Evolutionary conservation across 2,797 vertebrate genomes (phyloP).

Genomic region (Microctenopoma lineatum): DNA sequence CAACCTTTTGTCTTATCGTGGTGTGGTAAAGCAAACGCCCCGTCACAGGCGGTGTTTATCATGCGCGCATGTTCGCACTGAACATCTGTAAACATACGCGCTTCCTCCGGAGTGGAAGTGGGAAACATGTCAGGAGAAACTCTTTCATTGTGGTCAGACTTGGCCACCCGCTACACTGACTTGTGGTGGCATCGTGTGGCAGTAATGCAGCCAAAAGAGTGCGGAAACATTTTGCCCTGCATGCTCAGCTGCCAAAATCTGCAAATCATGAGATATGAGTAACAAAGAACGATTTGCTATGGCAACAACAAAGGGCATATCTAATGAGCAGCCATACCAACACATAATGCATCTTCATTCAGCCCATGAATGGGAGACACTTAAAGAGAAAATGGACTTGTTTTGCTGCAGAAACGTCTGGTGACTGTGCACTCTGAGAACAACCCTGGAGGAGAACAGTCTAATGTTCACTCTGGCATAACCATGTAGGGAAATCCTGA

Average conservation of each 20-base stretch:
- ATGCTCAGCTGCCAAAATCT: constrained; percentile 69
- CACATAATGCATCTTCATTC: constrained; percentile 29
- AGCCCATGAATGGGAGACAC: constrained; percentile 28
- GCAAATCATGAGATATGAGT: constrained; percentile 68
- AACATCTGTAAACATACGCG: constrained; percentile 16
- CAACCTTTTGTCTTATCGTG: constrained; percentile 25
- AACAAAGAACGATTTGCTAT: constrained; percentile 59
- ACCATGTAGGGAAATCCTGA: constrained; percentile 80
- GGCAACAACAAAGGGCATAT: constrained; percentile 51
- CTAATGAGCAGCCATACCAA: constrained; percentile 50
- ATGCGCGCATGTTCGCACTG: constrained; percentile 1
- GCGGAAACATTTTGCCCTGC: constrained; percentile 70
- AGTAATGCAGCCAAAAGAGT: constrained; percentile 65
- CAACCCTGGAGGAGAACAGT: constrained; percentile 57
- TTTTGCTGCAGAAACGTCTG: constrained; percentile 53
- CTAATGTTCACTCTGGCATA: constrained; percentile 67
- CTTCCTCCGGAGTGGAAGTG: constrained; percentile 70
- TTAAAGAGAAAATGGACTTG: constrained; percentile 43
- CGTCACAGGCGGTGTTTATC: constrained; percentile 10
- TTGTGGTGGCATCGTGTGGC: constrained; percentile 74
- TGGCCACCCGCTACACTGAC: constrained; percentile 77
- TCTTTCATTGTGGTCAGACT: constrained; percentile 75
- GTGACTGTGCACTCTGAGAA: constrained; percentile 47
- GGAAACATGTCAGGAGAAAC: constrained; percentile 72
- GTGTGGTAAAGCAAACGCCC: constrained; percentile 1